Base-by-base conservation (phyloP, 1,140 invertebrate species). In the Dolichoris vasculosae region DNA sequence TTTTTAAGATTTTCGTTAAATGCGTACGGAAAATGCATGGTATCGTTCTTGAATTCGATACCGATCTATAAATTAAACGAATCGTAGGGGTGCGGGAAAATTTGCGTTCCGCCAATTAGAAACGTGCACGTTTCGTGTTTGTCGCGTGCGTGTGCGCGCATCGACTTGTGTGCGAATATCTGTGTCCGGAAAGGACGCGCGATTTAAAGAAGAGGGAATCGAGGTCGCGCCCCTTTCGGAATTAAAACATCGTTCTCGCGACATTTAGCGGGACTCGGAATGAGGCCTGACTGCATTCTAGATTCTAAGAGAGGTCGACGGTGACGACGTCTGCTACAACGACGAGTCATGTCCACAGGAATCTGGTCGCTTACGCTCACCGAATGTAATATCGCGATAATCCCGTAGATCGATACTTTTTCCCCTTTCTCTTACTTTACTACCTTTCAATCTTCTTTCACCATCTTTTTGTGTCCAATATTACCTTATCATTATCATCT, bases 221-320 rank as follows among this genome's bases (percentile, higher is more conserved):
- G 83, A 69, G 83, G 83, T 78, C 75, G 75, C 76, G 75, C 40
- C 75, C 83, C 46, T 78, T 78, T 84, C 83, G 43, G 75, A 69
- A 78, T 78, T 78, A 71, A 83, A 83, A 77, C 48, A 55, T 83
- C 35, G 71, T 83, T 75, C 55, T 71, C 40, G n/a, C 78, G 78
- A 67, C 38, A n/a, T 46, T 80, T 80, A 82, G 67, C 48, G 80
- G 38, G 32, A 73, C 69, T 73, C n/a, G 81, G 81, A 83, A 83
- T 83, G 81, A 83, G 81, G 69, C 38, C 20, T n/a, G 81, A 75
- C 81, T 83, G 73, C 71, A 83, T 83, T 83, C 82, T 83, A 83
- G 26, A 83, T 35, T 63, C 15, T 59, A 30, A 26, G 11, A 43
- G 78, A 80, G 38, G 55, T 35, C 55, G 59, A 80, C 32, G 38